Percentiles rank a stretch among this genome's conserved stretches.
Conservation (phyloP, 2,888 invertebrate genomes). For the Drosophila infuscata region DNA sequence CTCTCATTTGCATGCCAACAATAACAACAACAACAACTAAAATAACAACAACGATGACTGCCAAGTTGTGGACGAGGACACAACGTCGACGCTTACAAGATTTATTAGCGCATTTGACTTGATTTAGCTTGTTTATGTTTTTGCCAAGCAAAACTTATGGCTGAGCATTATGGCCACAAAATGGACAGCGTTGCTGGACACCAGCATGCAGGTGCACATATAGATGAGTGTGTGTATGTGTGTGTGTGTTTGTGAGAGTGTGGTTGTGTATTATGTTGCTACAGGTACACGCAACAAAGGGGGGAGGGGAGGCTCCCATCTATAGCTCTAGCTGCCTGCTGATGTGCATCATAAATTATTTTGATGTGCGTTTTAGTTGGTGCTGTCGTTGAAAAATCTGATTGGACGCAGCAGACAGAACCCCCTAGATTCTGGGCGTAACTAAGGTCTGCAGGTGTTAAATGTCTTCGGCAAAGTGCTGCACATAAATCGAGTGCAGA, state of each 20-base stretch:
- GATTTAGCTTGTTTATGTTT: constrained; percentile 84
- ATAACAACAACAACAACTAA: constrained; percentile 7
- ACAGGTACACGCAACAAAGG: constrained; percentile 34
- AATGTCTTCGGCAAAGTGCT: constrained; percentile 71
- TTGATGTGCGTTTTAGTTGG: constrained; percentile 74
- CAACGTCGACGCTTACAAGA: constrained; percentile 66
- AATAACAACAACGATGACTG: constrained; percentile 20
- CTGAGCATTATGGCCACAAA: constrained; percentile 76
- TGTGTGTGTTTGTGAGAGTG: constrained; percentile 21
- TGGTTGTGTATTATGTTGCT: constrained; percentile 45
- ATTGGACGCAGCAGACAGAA: constrained; percentile 51
- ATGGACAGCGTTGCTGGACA: constrained; percentile 61
- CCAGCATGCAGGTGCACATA: constrained; percentile 35
- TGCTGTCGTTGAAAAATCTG: constrained; percentile 68
- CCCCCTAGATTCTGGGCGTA: constrained; percentile 26
- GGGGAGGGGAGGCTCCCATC: constrained; percentile 15
- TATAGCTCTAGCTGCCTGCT: constrained; percentile 39
- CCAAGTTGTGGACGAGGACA: constrained; percentile 42
- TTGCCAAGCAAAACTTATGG: constrained; percentile 77
- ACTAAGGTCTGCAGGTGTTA: constrained; percentile 67
- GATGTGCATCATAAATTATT: constrained; percentile 79
- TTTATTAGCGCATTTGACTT: constrained; percentile 84
- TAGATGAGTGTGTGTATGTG: constrained; percentile 6
- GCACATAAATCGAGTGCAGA: constrained; percentile 61
- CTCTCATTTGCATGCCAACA: constrained; percentile 65